phyloP scores from a whole-genome alignment of 2,113 vertebrate genomes.

The Thamnophis sirtalis region DNA sequence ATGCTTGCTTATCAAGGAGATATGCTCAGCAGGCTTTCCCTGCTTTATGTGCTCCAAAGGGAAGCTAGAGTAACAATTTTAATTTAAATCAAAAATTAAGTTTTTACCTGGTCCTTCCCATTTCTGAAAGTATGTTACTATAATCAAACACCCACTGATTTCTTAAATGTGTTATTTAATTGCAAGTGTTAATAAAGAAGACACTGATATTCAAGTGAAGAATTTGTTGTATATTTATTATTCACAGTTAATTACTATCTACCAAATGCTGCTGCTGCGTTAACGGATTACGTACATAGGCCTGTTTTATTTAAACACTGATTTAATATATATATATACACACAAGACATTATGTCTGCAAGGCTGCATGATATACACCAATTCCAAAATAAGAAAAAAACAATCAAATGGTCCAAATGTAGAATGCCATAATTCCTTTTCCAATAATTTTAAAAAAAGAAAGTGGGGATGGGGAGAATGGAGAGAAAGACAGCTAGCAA shows the following conservation, averaged over 20 bases:
- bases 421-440: conserved; percentile 69
- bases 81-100: neutral
- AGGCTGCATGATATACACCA: conserved; percentile 83
- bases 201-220: conserved; percentile 69
- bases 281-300: conserved; percentile 83
- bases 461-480: conserved; percentile 18
- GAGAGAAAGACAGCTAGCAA: conserved; percentile 58
- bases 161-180: neutral
- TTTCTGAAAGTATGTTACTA: neutral
- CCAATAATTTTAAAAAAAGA: conserved; percentile 61
- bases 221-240: conserved; percentile 79
- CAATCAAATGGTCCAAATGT: conserved; percentile 81
- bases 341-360: conserved; percentile 80
- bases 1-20: neutral
- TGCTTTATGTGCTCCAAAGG: neutral
- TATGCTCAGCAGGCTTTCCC: neutral
- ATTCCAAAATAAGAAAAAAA: conserved; percentile 75
- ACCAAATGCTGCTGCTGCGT: conserved; percentile 78
- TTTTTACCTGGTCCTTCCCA: neutral
- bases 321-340: conserved; percentile 80
- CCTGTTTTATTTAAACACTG: conserved; percentile 80
- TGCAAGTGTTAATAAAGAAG: conserved; percentile 47
- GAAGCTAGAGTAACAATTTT: neutral
- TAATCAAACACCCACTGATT: neutral
- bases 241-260: conserved; percentile 85